A percentile compares a stretch with the other conserved stretches of the same genome.
These are phyloP conservation scores for Perizoma flavofasciatum DNA, from an alignment of 2,888 invertebrate genomes.

Conservation along the genomic window DNA sequence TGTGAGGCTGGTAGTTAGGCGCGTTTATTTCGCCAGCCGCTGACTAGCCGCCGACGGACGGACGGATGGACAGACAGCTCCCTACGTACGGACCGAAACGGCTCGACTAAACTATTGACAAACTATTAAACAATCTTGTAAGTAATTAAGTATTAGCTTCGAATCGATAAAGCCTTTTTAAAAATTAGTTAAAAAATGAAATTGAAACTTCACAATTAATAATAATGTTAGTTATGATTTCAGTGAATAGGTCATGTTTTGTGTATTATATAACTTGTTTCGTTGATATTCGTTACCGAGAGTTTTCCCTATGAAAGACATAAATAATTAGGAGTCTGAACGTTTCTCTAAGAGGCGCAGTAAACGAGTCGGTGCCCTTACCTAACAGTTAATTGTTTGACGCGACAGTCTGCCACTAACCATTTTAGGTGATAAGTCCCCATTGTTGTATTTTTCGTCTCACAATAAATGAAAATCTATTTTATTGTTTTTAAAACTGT, in stretches of 20 bases:
- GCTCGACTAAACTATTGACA: conserved; percentile 65
- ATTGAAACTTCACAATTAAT: conserved; percentile 79
- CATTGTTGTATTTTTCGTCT: conserved; percentile 85
- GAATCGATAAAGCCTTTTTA: conserved; percentile 83
- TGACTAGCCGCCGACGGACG: conserved; percentile 22
- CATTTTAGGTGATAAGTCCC: conserved; percentile 82
- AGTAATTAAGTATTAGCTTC: conserved; percentile 84
- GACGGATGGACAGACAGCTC: conserved; percentile 21
- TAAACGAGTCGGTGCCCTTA: conserved; percentile 43
- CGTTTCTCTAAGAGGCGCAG: conserved; percentile 43
- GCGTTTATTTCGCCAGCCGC: conserved; percentile 31
- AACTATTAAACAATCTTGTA: conserved; percentile 82
- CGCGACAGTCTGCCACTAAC: conserved; percentile 82
- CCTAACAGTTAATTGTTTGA: conserved; percentile 73
- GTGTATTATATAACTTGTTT: conserved; percentile 71
- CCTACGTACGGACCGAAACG: conserved; percentile 46
- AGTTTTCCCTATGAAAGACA: conserved; percentile 80
- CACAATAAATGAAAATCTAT: conserved; percentile 85
- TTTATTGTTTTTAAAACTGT: conserved; percentile 82
- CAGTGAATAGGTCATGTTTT: conserved; percentile 77
- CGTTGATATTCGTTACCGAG: conserved; percentile 81
- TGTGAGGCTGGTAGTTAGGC: conserved; percentile 62
- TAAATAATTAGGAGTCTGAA: conserved; percentile 71
- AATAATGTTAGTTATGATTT: conserved; percentile 77
- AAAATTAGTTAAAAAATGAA: conserved; percentile 77